These are phyloP conservation scores for Coreoperca whiteheadi DNA, from an alignment of 2,113 vertebrate species.

Conservation along the genomic window DNA sequence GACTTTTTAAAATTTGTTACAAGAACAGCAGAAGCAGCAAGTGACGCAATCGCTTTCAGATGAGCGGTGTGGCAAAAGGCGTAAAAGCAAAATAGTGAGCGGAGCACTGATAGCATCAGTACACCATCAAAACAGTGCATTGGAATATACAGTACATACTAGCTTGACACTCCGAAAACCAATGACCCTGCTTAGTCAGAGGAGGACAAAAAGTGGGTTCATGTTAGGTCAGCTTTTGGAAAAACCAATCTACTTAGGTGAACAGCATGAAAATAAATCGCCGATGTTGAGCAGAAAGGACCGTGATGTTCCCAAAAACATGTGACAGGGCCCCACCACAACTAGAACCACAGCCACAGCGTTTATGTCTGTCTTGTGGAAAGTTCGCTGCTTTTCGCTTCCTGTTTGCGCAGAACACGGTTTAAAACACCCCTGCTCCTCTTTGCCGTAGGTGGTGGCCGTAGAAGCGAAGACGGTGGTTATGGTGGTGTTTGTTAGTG, in stretches of 20 bases:
- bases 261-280: not conserved
- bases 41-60: not conserved
- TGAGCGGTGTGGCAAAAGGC: not conserved
- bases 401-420: conserved; percentile 36
- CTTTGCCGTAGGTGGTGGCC: conserved; percentile 11
- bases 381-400: conserved; percentile 47
- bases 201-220: conserved; percentile 7
- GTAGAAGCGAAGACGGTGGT: conserved; percentile 7
- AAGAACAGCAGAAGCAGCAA: not conserved
- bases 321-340: conserved; percentile 10
- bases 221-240: not conserved
- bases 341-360: conserved; percentile 11
- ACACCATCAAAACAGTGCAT: not conserved
- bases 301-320: conserved; percentile 38
- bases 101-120: not conserved
- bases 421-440: conserved; percentile 17
- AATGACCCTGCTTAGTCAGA: conserved; percentile 17
- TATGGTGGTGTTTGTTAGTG: conserved; percentile 14
- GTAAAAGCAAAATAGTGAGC: not conserved
- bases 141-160: not conserved
- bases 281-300: conserved; percentile 32
- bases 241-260: not conserved
- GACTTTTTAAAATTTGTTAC: not conserved
- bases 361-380: conserved; percentile 47
- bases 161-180: not conserved